Percentiles rank a stretch among this genome's conserved stretches.
Evolutionary conservation across 2,888 invertebrate species (phyloP).

Genomic region (Lasiommata megera): DNA sequence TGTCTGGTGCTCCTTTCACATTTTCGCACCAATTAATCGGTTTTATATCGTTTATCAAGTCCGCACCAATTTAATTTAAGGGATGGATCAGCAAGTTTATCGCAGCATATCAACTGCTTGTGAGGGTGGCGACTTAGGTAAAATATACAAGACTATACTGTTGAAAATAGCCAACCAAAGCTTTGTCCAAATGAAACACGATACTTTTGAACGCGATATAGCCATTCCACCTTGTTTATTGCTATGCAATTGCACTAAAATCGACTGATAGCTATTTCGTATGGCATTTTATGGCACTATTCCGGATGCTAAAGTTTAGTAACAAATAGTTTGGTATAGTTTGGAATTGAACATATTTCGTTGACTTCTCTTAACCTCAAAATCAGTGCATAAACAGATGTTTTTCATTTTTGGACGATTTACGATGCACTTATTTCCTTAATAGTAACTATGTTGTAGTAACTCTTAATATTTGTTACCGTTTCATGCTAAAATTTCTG

Average conservation of each 20-base stretch:
- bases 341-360: background rate
- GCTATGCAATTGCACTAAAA: conserved; percentile 1
- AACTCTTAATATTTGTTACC: too few species aligned
- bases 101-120: too few species aligned
- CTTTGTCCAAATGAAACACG: background rate
- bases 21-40: too few species aligned
- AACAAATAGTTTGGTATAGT: background rate
- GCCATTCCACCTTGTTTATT: background rate
- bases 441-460: too few species aligned
- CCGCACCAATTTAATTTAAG: too few species aligned
- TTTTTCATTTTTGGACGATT: background rate
- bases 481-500: too few species aligned
- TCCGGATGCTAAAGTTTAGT: background rate
- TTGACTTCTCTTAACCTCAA: background rate
- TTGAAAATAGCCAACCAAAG: background rate
- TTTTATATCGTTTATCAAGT: too few species aligned
- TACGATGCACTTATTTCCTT: background rate
- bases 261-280: background rate
- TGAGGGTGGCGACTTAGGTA: background rate
- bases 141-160: background rate
- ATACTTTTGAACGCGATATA: conserved; percentile 3
- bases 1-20: too few species aligned
- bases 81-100: too few species aligned
- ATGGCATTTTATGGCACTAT: background rate
- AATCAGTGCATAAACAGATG: background rate